Percentiles rank a stretch among this genome's conserved stretches.
Conservation (phyloP, 1,140 invertebrate genomes). For the Rhynchophorus ferrugineus region DNA sequence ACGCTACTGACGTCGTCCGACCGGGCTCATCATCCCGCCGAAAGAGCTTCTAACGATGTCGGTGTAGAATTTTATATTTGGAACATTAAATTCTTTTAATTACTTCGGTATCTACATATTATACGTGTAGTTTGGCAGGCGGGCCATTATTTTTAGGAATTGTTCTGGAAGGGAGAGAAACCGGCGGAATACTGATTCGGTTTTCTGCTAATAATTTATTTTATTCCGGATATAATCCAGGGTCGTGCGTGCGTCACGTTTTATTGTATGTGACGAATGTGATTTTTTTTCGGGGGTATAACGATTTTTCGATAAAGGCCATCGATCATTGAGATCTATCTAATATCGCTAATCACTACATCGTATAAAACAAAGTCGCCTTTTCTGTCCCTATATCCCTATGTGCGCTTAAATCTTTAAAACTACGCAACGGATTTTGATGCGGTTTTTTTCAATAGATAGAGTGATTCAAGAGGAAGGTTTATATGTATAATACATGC, state of each 20-base stretch:
- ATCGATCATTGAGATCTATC: too few relatives aligned
- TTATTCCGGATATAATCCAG: conserved; percentile 17
- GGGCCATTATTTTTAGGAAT: conserved; percentile 36
- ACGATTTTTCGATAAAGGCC: too few relatives aligned
- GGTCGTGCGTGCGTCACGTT: conserved; percentile 21
- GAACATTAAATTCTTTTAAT: conserved; percentile 39
- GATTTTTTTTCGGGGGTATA: not conserved
- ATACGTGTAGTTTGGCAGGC: conserved; percentile 26
- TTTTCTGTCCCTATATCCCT: too few relatives aligned
- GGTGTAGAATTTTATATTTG: conserved; percentile 35
- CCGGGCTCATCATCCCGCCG: not conserved
- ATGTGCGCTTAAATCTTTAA: too few relatives aligned
- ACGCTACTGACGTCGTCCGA: not conserved
- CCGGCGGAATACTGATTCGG: conserved; percentile 36
- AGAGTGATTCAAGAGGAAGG: too few relatives aligned
- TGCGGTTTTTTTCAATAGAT: too few relatives aligned
- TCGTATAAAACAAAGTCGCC: too few relatives aligned
- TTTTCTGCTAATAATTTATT: conserved; percentile 33
- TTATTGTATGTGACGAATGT: too few relatives aligned
- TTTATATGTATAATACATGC: too few relatives aligned
- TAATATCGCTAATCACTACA: too few relatives aligned
- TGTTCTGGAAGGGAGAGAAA: conserved; percentile 29
- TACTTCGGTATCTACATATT: conserved; percentile 38
- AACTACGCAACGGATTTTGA: too few relatives aligned
- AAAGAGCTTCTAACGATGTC: not conserved